phyloP scores from a whole-genome alignment of 2,113 vertebrate species.

The Periophthalmus modestus region DNA sequence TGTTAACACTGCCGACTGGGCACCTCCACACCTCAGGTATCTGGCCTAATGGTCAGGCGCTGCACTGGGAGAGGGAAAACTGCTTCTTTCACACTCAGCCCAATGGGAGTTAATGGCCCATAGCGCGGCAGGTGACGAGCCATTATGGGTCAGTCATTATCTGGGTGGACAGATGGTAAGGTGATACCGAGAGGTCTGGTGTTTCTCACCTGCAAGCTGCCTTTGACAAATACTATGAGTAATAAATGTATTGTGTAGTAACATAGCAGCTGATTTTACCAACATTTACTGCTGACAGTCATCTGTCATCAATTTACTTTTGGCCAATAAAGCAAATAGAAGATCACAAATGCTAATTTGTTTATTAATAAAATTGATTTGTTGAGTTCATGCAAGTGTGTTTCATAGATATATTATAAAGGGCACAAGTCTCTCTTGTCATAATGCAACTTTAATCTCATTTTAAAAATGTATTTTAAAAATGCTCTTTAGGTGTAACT shows the following conservation, averaged over 20 bases:
- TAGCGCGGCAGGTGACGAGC: constrained; percentile 30
- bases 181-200: constrained; percentile 17
- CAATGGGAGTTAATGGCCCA: constrained; percentile 46
- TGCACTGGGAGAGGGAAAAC: background rate
- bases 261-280: background rate
- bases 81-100: constrained; percentile 8
- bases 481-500: background rate
- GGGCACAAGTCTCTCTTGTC: constrained; percentile 6
- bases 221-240: constrained; percentile 24
- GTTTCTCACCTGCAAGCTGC: constrained; percentile 16
- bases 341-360: background rate
- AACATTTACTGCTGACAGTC: background rate
- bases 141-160: constrained; percentile 28
- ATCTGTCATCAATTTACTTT: background rate
- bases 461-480: background rate
- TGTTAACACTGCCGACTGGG: constrained; percentile 9
- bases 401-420: background rate
- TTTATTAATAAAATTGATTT: too few relatives aligned
- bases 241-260: background rate
- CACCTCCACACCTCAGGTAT: constrained; percentile 3
- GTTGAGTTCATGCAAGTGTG: background rate
- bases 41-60: constrained; percentile 1
- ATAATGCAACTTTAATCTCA: constrained; percentile 49
- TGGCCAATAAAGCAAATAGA: background rate
- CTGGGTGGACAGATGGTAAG: constrained; percentile 48